Evolutionary conservation across 2,888 invertebrate genomes (phyloP), one percentile per base, ranked within the genome.

Genomic region (Dione juno): DNA sequence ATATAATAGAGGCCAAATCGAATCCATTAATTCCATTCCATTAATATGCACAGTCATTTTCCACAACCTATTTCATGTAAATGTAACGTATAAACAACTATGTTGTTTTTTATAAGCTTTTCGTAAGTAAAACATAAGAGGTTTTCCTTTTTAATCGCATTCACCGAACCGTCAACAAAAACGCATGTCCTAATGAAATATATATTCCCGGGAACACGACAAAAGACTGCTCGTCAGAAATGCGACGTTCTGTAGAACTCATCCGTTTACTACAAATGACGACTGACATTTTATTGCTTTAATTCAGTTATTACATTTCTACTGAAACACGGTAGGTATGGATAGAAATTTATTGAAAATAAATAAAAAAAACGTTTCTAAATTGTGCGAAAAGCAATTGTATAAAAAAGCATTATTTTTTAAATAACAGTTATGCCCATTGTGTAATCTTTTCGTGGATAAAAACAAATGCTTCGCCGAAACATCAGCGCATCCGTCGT

Each of bases 231-330:
- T 79, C 75, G 76, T 72, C 77, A 73, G 79, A 78, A 77, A 73
- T 71, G 75, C 35, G 53, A 57, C 70, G 71, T 77, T 78, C 72
- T 69, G 68, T 70, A 75, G 79, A 78, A 79, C 75, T 76, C 78
- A 78, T 75, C 78, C 80, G 80, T 86, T 85, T 84, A 80, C 82
- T 81, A 84, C 81, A 79, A 80, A 81, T 83, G 79, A 74, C 75
- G 82, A 83, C 80, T 81, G 81, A 82, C 80, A 61, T n/a, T n/a
- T n/a, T 45, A 61, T 37, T 37, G 13, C 16, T 64, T 50, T 50
- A 19, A 19, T 40, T 13, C n/a, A 48, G 9, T 16, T 10, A 50
- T 50, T 19, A 16, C 10, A 16, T 45, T 37, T 19, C 35, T 13
- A 28, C 13, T n/a, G 35, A 45, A 45, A 37, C 48, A 28, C 28